phyloP scores from a whole-genome alignment of 1,140 invertebrate species.

The Trichoplusia ni region DNA sequence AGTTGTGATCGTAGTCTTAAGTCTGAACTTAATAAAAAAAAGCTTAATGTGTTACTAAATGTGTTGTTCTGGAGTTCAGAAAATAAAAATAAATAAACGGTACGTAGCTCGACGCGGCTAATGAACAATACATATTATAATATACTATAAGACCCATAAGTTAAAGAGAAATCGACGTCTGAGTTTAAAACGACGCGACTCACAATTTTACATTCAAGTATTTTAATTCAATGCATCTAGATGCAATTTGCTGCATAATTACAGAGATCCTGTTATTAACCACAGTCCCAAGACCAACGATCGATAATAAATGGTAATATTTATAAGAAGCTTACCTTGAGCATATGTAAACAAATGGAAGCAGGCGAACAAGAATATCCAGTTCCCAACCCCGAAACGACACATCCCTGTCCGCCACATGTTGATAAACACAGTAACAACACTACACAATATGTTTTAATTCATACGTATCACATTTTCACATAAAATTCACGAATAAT shows the following conservation, averaged over 20 bases:
- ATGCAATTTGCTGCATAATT: slow-evolving; percentile 29
- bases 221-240: slow-evolving; percentile 11
- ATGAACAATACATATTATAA: not conserved
- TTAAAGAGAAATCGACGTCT: slow-evolving; percentile 11
- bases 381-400: slow-evolving; percentile 72
- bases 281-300: slow-evolving; percentile 40
- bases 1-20: not conserved
- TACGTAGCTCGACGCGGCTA: not conserved
- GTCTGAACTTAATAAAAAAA: no score
- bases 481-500: slow-evolving; percentile 67
- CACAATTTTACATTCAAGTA: slow-evolving; percentile 1
- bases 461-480: slow-evolving; percentile 80
- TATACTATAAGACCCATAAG: not conserved
- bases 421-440: slow-evolving; percentile 58
- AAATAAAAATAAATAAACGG: no score
- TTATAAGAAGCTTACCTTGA: slow-evolving; percentile 75
- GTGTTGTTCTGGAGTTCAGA: no score
- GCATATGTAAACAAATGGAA: slow-evolving; percentile 79
- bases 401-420: slow-evolving; percentile 79
- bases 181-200: not conserved
- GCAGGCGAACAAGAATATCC: slow-evolving; percentile 75
- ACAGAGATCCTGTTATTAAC: slow-evolving; percentile 21
- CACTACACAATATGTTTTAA: slow-evolving; percentile 75
- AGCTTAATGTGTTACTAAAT: no score
- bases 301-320: slow-evolving; percentile 73